Evolutionary conservation across 2,797 vertebrate species (phyloP), one percentile per base, ranked within the genome.

Genomic region (Pangasius mekongensis): DNA sequence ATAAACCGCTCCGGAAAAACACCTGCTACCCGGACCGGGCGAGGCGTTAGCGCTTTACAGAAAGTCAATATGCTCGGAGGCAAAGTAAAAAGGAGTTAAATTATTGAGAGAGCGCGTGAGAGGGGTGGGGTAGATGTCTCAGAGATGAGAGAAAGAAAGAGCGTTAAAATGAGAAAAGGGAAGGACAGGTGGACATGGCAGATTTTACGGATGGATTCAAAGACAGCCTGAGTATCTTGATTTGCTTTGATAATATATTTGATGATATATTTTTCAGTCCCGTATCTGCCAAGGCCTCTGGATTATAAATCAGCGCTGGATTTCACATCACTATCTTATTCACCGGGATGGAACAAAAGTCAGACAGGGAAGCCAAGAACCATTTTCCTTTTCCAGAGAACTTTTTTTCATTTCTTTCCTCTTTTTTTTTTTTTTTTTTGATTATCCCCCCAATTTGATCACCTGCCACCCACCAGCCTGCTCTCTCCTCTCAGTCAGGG

Each of bases 41-140:
- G 30, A 81, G 33, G 54, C 4, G 78, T 60, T 60, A 60, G 24
- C 20, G 54, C 78, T 39, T 81, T 81, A 13, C 54, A 36, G 30
- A 24, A 81, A 39, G 78, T 81, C 89, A 39, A 89, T 92, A 86
- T 84, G 88, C 89, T 91, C 27, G n/a, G 73, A 86, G 89, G 87
- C 83, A 60, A 81, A 39, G 54, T 81, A 81, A 81, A 81, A 58
- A 39, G 10, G 33, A 60, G 54, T 58, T 81, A 84, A 91, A 92
- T 91, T 86, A 90, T 90, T 88, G 60, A 88, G 86, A 52, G 60
- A 81, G 56, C 33, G 43, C 66, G 66, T 18, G 14, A 73, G 43
- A 74, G 86, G 67, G 71, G 54, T 52, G 78, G 54, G 30, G 30
- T 58, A 60, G 33, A 60, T 60, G 58, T 81, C 30, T 39, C 11